Evolutionary conservation across 2,797 vertebrate species (phyloP), one percentile per base, ranked within the genome.

Genomic region (Hylomyscus alleni): DNA sequence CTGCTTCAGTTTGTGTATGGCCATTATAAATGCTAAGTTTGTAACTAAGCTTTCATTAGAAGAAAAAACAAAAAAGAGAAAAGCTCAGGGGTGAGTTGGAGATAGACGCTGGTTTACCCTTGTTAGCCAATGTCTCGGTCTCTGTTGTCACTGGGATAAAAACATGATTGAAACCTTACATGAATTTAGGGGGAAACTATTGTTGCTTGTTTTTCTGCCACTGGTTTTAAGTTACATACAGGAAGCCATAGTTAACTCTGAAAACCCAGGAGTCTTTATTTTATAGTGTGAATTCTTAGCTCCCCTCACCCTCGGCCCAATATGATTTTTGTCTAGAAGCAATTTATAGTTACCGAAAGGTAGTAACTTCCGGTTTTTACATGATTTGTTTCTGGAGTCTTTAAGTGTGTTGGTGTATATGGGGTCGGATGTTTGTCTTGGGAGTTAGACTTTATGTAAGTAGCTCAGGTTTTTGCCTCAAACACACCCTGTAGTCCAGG

Each of bases 231-330:
- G 85, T 85, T 92, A 90, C 56, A 26, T 67, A 91, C n/a, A 47
- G 91, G 89, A 95, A 95, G 67, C 80, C 31, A 62, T 52, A 26
- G 3, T 60, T 24, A 67, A 8, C 29, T 73, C 76, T 72, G 37
- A 58, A 93, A 93, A 90, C 86, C 75, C 47, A 62, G 85, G 88
- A 92, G 72, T 81, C 85, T 96, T 93, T 72, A 29, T 87, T 65
- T 96, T 93, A 26, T 76, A 69, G 34, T 87, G 90, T 92, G 90
- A 94, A 82, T 92, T 92, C 78, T 94, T 52, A 73, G 37, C 65
- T 73, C 29, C 83, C 31, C 26, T 29, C 31, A 44, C 78, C 34
- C 77, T 91, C 14, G 20, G 50, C 56, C 54, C 44, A 85, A 24
- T 67, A 85, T 22, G 44, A 67, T 85, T 67, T 93, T 29, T 75